phyloP scores from a whole-genome alignment of 2,888 invertebrate genomes.

The Heliconius sara region DNA sequence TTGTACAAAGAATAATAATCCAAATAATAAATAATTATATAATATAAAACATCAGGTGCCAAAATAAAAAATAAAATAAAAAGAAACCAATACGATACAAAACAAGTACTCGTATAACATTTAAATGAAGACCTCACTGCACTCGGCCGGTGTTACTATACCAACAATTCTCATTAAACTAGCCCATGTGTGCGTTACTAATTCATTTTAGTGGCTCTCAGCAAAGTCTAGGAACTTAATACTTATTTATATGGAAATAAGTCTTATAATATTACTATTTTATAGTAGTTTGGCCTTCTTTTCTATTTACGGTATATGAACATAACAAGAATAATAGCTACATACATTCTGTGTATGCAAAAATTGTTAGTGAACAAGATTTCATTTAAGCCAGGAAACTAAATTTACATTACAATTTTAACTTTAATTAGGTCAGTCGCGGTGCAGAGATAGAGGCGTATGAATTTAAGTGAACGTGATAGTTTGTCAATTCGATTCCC shows the following conservation, averaged over 20 bases:
- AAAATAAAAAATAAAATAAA: neutral
- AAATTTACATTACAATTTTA: neutral
- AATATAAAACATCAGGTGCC: no score
- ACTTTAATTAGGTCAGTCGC: no score
- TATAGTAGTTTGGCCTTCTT: neutral
- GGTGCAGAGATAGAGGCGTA: no score
- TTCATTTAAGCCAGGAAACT: constrained; percentile 1
- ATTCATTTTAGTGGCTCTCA: constrained; percentile 43
- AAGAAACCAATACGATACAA: constrained; percentile 28
- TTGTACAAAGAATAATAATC: no score
- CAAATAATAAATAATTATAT: no score
- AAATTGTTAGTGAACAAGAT: constrained; percentile 1
- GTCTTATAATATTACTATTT: constrained; percentile 23
- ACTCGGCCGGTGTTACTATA: constrained; percentile 49
- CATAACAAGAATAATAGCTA: constrained; percentile 1
- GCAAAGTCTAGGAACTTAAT: constrained; percentile 12
- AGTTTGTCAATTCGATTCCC: no score
- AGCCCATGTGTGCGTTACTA: constrained; percentile 53
- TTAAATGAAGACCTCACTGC: constrained; percentile 47
- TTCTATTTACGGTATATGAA: constrained; percentile 28
- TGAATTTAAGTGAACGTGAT: no score
- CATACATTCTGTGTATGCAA: neutral
- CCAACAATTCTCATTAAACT: constrained; percentile 49
- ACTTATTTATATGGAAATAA: constrained; percentile 33
- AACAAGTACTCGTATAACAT: constrained; percentile 36